Percentiles rank a stretch among this genome's conserved stretches.
Conservation (phyloP, 2,888 invertebrate species). For the Drosophila tanythrix region DNA sequence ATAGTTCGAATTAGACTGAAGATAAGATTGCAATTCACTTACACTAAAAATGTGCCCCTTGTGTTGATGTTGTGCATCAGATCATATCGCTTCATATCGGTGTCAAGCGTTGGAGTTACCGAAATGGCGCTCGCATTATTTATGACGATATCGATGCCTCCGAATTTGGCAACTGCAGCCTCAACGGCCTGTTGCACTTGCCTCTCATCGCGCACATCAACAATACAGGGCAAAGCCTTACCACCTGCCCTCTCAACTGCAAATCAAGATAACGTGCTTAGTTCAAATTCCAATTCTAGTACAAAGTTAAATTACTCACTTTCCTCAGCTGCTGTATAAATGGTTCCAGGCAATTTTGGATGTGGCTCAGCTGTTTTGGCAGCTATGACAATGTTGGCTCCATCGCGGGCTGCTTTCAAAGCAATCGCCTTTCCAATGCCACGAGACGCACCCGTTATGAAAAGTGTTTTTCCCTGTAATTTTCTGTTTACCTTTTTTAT, state of each 20-base stretch:
- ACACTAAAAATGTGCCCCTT: constrained; percentile 97
- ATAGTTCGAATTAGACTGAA: neutral
- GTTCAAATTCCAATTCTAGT: constrained; percentile 35
- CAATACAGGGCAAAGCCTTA: constrained; percentile 91
- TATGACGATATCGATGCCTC: constrained; percentile 96
- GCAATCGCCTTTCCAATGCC: constrained; percentile 98
- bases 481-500: constrained; percentile 70
- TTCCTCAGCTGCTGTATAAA: constrained; percentile 93
- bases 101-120: constrained; percentile 91
- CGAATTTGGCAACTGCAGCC: constrained; percentile 91
- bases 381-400: constrained; percentile 94
- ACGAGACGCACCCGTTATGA: constrained; percentile 97
- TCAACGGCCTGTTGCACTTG: constrained; percentile 89
- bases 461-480: constrained; percentile 94
- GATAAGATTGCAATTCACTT: constrained; percentile 80
- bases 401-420: constrained; percentile 93
- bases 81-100: constrained; percentile 98
- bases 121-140: constrained; percentile 99
- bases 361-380: constrained; percentile 95
- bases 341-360: constrained; percentile 88
- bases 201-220: constrained; percentile 92
- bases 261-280: constrained; percentile 42
- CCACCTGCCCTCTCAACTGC: constrained; percentile 93
- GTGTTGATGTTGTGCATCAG: constrained; percentile 98
- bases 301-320: constrained; percentile 85